These are phyloP conservation scores for Pogonus chalceus DNA, from an alignment of 1,140 invertebrate species.

Conservation along the genomic window DNA sequence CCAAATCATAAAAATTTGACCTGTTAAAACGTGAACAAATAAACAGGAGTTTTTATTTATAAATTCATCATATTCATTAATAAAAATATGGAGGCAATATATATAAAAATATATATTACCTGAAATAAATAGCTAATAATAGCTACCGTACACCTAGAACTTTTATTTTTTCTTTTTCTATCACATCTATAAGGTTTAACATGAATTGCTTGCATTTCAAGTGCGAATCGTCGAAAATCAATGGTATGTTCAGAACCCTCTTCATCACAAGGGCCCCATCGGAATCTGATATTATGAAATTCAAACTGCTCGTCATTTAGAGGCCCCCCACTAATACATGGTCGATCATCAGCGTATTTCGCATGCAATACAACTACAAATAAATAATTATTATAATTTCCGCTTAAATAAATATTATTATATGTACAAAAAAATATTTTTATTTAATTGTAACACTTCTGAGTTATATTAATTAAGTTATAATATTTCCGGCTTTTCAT, in stretches of 20 bases:
- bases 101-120: no score
- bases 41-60: no score
- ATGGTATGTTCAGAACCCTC: conserved; percentile 49
- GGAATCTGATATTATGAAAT: conserved; percentile 41
- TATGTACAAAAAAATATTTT: conserved; percentile 17
- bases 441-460: not conserved
- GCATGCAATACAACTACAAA: conserved; percentile 30
- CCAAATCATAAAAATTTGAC: no score
- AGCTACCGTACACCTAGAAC: conserved; percentile 21
- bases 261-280: conserved; percentile 43
- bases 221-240: conserved; percentile 39
- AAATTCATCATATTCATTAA: no score
- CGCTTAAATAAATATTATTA: conserved; percentile 9
- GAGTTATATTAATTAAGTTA: no score
- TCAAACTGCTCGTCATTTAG: conserved; percentile 36
- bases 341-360: conserved; percentile 29
- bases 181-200: no score
- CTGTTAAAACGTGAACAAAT: no score
- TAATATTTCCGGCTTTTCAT: not conserved
- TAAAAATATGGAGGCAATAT: no score
- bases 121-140: conserved; percentile 40
- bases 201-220: conserved; percentile 44
- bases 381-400: no score
- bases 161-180: no score
- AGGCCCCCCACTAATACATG: conserved; percentile 40